Conservation (phyloP, 2,888 invertebrate genomes). For the Julus scanicus region DNA sequence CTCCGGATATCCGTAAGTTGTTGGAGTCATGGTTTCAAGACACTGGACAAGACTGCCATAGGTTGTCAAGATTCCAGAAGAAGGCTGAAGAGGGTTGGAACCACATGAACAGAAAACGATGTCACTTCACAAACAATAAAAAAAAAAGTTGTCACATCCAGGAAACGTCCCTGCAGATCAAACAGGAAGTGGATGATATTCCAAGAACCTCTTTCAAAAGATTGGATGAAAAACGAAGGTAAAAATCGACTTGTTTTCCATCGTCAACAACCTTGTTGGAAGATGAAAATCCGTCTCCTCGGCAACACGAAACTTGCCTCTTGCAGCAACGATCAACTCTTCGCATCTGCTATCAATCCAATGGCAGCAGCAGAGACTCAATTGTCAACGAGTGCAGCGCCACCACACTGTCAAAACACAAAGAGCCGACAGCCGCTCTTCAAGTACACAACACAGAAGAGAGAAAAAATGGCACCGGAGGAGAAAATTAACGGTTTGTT, state of each 20-base stretch:
- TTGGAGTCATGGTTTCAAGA: too few relatives aligned
- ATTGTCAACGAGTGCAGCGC: not conserved
- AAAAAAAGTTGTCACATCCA: too few relatives aligned
- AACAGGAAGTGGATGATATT: too few relatives aligned
- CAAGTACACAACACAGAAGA: not conserved
- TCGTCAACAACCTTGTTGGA: not conserved
- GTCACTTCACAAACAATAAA: too few relatives aligned
- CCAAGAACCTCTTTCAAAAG: too few relatives aligned
- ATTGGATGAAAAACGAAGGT: not conserved
- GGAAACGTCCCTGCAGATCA: too few relatives aligned
- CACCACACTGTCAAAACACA: slow-evolving; percentile 3
- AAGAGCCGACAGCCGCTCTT: not conserved
- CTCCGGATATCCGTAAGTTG: too few relatives aligned
- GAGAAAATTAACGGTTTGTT: not conserved
- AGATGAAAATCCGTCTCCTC: not conserved
- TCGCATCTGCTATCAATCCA: not conserved
- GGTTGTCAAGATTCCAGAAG: too few relatives aligned
- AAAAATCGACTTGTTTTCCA: not conserved
- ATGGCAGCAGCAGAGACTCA: not conserved
- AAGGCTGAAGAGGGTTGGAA: too few relatives aligned
- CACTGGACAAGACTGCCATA: too few relatives aligned
- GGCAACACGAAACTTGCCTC: not conserved
- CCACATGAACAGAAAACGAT: too few relatives aligned
- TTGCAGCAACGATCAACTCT: not conserved
- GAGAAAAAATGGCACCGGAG: not conserved